Evolutionary conservation across 2,888 invertebrate species (phyloP), one percentile per base, ranked within the genome.

Genomic region (Trissolcus brochymenae): DNA sequence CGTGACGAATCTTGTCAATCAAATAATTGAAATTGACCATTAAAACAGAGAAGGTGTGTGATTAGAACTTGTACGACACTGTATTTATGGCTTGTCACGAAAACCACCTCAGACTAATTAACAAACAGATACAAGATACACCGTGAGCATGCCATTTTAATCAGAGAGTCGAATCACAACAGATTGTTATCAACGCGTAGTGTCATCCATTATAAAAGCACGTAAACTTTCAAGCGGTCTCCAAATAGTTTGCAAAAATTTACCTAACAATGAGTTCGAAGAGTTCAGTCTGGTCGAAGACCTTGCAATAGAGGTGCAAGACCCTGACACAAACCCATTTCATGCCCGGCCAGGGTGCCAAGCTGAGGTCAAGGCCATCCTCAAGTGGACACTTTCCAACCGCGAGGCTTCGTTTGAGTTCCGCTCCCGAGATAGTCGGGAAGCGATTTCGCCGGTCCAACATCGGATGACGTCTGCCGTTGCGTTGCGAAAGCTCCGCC

Each of bases 281-380:
- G 53, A 95, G 92, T 90, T 95, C 94, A 89, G 93, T 93, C 87
- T 94, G 93, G 87, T 95, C 94, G 90, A 96, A 96, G 83, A 95
- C 95, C 89, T 95, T 96, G 90, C 95, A 95, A 90, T 96, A 96
- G 67, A 96, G 91, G 86, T 95, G 94, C 76, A 96, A 91, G 68
- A 96, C 94, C 90, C 95, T 93, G 81, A 96, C 92, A 89, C 96
- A 96, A 81, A 95, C 94, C 90, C 95, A 94, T 85, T 93, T 93
- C 87, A 96, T 92, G 55, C 95, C 96, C n/a, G 94, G 93, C 96
- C 95, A 96, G 77, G 94, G 93, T 65, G 90, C 92, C 87, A 84
- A 90, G 88, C 79, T 91, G 41, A 90, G 89, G 82, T 91, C 91
- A 80, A 91, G 86, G 21, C 90, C 90, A 49, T 90, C 89, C 76